Evolutionary conservation across 2,797 vertebrate species (phyloP).

Genomic region (Periophthalmus magnuspinnatus): DNA sequence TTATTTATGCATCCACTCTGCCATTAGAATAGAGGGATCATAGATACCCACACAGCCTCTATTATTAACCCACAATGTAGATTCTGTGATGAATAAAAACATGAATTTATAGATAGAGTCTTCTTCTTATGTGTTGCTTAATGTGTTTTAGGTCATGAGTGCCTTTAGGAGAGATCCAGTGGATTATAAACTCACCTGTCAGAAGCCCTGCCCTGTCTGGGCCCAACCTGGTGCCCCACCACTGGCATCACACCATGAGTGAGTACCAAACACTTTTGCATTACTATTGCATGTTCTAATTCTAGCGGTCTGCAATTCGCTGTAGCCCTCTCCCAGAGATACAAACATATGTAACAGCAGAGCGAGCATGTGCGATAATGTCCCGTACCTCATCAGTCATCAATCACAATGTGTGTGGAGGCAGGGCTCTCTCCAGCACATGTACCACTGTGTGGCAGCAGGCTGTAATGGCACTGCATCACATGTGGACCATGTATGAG

Average conservation of each 20-base stretch:
- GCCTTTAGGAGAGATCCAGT: slow-evolving; percentile 70
- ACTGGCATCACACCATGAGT: slow-evolving; percentile 77
- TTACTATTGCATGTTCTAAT: not conserved
- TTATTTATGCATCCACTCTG: slow-evolving; percentile 43
- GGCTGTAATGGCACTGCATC: slow-evolving; percentile 28
- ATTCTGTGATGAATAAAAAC: not conserved
- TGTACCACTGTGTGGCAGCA: slow-evolving; percentile 20
- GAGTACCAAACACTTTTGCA: slow-evolving; percentile 47
- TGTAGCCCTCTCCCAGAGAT: not conserved
- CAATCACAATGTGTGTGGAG: slow-evolving; percentile 60
- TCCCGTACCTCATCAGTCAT: slow-evolving; percentile 45
- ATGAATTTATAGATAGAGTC: not conserved
- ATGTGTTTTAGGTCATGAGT: slow-evolving; percentile 78
- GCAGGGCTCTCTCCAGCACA: slow-evolving; percentile 35
- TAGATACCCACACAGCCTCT: not conserved
- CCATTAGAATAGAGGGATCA: slow-evolving; percentile 19
- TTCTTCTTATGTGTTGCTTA: not conserved
- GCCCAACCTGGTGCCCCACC: slow-evolving; percentile 48
- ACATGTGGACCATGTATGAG: slow-evolving; percentile 38
- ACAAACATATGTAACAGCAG: slow-evolving; percentile 33
- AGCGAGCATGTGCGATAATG: slow-evolving; percentile 32
- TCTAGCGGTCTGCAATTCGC: not conserved
- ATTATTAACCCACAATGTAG: not conserved
- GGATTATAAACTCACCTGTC: slow-evolving; percentile 77
- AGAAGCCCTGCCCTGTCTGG: slow-evolving; percentile 57